phyloP scores from a whole-genome alignment of 1,140 invertebrate species.

The Sycophila sp. region DNA sequence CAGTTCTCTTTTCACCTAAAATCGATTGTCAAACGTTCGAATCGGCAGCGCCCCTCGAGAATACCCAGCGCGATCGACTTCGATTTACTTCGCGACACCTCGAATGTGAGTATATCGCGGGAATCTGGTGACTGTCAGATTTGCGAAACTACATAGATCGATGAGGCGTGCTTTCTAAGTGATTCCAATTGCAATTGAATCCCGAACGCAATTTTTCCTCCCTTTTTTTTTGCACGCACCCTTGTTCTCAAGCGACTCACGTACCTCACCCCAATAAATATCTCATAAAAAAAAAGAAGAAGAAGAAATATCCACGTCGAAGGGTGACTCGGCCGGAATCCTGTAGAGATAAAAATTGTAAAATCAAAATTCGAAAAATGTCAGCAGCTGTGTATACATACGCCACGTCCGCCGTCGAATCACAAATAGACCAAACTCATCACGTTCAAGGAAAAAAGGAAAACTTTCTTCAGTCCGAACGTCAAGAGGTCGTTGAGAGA shows the following conservation, averaged over 20 bases:
- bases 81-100: conserved; percentile 11
- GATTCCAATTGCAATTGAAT: conserved; percentile 13
- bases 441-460: conserved; percentile 1
- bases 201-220: neutral
- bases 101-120: neutral
- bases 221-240: neutral
- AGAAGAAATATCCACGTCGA: no score
- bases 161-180: conserved; percentile 9
- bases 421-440: conserved; percentile 5
- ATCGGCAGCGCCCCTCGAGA: neutral
- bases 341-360: neutral
- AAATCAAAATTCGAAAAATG: conserved; percentile 6
- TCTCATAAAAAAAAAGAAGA: no score
- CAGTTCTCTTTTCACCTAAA: no score
- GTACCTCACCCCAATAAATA: no score
- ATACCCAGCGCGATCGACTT: conserved; percentile 1
- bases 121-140: neutral
- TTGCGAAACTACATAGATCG: conserved; percentile 3
- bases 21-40: neutral
- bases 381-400: neutral
- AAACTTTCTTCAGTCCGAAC: neutral
- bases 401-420: neutral
- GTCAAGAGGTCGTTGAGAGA: neutral
- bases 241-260: no score
- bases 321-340: no score